Percentiles rank a stretch among this genome's conserved stretches.
phyloP scores from a whole-genome alignment of 1,140 invertebrate genomes.

The Drosophila virilis region DNA sequence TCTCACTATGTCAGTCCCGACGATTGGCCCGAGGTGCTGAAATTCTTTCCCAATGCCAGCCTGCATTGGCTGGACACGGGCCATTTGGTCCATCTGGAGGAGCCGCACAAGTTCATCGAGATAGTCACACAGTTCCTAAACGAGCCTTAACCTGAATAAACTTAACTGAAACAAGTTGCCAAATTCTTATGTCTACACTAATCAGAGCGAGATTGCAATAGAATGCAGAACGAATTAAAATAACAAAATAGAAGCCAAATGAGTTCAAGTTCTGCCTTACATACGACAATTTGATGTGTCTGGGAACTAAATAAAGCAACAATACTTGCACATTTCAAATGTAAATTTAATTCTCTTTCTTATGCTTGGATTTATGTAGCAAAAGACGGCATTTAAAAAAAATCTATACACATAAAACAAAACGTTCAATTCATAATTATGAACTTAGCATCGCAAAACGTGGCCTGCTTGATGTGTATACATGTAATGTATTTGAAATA shows the following conservation, averaged over 20 bases:
- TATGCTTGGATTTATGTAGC: conserved; percentile 26
- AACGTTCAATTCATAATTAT: background rate
- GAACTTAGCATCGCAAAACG: conserved; percentile 10
- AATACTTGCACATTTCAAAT: conserved; percentile 69
- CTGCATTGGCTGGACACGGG: conserved; percentile 91
- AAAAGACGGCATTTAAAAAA: conserved; percentile 87
- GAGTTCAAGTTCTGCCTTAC: too few relatives aligned
- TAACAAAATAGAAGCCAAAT: too few relatives aligned
- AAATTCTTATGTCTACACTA: conserved; percentile 24
- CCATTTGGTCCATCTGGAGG: conserved; percentile 97
- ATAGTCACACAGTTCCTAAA: conserved; percentile 86
- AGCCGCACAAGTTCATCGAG: conserved; percentile 92
- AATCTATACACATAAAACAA: conserved; percentile 86
- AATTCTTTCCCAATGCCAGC: conserved; percentile 91
- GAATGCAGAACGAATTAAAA: background rate
- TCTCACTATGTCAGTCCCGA: conserved; percentile 84
- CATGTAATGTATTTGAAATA: conserved; percentile 9
- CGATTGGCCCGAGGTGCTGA: conserved; percentile 89
- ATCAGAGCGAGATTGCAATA: conserved; percentile 26
- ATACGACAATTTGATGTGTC: background rate
- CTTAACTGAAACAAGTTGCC: conserved; percentile 5
- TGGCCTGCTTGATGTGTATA: conserved; percentile 25
- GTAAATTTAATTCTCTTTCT: conserved; percentile 83
- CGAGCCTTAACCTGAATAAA: background rate
- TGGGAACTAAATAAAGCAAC: background rate